Conservation (phyloP, 1,140 invertebrate species). For the Coptotermes formosanus region DNA sequence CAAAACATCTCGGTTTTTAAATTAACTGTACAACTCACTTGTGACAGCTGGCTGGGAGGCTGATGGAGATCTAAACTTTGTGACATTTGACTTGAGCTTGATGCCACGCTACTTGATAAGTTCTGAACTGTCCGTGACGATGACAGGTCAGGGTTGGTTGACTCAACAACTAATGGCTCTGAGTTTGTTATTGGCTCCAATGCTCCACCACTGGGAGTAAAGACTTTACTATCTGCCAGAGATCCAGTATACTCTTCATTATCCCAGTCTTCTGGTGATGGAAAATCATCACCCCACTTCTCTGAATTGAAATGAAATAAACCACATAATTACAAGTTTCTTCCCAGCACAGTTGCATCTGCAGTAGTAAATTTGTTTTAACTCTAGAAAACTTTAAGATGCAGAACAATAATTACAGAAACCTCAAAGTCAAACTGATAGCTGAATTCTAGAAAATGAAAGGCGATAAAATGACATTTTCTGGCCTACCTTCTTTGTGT, state of each 20-base stretch:
- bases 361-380: too few species aligned
- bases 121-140: conserved; percentile 35
- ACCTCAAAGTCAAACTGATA: too few species aligned
- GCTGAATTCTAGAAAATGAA: too few species aligned
- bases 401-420: too few species aligned
- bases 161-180: conserved; percentile 40
- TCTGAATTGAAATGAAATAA: conserved; percentile 19
- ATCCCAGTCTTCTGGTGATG: conserved; percentile 80
- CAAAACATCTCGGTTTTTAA: too few species aligned
- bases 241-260: conserved; percentile 93
- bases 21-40: conserved; percentile 15
- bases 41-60: conserved; percentile 25
- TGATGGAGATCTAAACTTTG: conserved; percentile 33
- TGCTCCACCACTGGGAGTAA: conserved; percentile 67
- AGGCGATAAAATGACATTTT: too few species aligned
- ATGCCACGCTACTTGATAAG: conserved; percentile 35
- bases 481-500: too few species aligned
- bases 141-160: conserved; percentile 31
- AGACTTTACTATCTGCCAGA: conserved; percentile 91
- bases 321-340: background rate
- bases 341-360: too few species aligned
- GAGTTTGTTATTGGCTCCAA: conserved; percentile 41
- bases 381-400: too few species aligned
- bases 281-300: conserved; percentile 34
- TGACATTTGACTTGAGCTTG: conserved; percentile 34